These are phyloP conservation scores for Brachionus plicatilis DNA, from an alignment of 1,140 invertebrate species.

Conservation along the genomic window DNA sequence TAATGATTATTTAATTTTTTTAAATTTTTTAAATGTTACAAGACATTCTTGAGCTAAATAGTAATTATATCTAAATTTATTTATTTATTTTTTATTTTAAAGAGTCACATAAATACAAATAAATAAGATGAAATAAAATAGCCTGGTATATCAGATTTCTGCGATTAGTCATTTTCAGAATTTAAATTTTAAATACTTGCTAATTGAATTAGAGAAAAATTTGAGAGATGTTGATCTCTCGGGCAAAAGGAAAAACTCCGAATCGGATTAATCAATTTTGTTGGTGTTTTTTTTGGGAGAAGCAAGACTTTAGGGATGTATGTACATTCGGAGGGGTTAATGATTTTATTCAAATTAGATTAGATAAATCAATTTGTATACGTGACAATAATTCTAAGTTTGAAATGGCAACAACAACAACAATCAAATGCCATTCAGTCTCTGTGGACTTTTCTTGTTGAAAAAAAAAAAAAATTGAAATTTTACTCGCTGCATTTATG, in stretches of 20 bases:
- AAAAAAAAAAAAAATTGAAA: not conserved
- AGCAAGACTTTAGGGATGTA: not conserved
- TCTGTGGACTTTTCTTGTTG: not conserved
- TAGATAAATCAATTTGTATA: constrained; percentile 31
- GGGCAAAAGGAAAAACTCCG: not conserved
- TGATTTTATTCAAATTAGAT: constrained; percentile 19
- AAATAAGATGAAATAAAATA: no score
- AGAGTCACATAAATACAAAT: no score
- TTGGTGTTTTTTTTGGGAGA: no score
- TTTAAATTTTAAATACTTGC: constrained; percentile 29
- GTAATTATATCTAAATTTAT: no score
- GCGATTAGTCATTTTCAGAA: not conserved
- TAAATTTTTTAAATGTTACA: no score
- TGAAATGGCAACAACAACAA: not conserved
- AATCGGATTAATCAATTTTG: constrained; percentile 35
- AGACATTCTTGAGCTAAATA: no score
- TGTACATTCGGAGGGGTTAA: not conserved
- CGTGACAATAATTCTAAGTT: constrained; percentile 25
- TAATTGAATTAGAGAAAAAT: constrained; percentile 1
- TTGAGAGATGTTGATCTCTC: not conserved
- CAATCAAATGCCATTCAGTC: not conserved
- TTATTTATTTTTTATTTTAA: no score
- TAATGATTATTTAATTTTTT: no score
- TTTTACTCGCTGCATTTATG: not conserved
- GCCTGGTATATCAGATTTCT: no score